phyloP scores from a whole-genome alignment of 2,113 vertebrate genomes.

The Peucedramus taeniatus region DNA sequence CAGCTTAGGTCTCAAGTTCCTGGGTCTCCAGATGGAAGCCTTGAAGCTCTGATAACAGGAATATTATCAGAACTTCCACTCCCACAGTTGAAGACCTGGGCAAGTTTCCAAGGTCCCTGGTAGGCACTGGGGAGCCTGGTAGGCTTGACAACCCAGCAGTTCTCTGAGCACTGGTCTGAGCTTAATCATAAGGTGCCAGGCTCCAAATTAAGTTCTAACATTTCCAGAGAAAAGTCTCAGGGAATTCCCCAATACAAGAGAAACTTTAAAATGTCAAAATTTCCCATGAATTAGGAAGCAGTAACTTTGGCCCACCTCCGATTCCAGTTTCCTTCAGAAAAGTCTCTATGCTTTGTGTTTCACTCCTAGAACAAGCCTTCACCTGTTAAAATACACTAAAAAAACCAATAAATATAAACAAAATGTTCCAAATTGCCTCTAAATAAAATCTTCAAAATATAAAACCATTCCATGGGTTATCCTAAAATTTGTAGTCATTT shows the following conservation, averaged over 20 bases:
- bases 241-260: not conserved
- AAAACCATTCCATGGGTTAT: not conserved
- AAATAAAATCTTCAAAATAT: not conserved
- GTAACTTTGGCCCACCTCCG: not conserved
- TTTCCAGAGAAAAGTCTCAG: not conserved
- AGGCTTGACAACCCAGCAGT: not conserved
- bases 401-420: not conserved
- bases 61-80: slow-evolving; percentile 20
- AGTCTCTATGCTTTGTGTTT: not conserved
- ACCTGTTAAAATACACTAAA: not conserved
- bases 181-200: not conserved
- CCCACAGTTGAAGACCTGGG: not conserved
- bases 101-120: slow-evolving; percentile 44
- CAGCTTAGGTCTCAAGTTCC: not conserved
- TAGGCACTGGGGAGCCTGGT: not conserved
- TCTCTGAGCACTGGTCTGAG: not conserved
- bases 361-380: not conserved
- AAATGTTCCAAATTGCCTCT: not conserved
- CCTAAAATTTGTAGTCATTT: not conserved
- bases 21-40: slow-evolving; percentile 35
- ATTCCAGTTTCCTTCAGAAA: not conserved
- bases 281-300: not conserved
- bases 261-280: not conserved
- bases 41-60: slow-evolving; percentile 40
- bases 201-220: not conserved